Evolutionary conservation across 1,140 invertebrate genomes (phyloP), one percentile per base, ranked within the genome.

Genomic region (Chironomus striatipennis): DNA sequence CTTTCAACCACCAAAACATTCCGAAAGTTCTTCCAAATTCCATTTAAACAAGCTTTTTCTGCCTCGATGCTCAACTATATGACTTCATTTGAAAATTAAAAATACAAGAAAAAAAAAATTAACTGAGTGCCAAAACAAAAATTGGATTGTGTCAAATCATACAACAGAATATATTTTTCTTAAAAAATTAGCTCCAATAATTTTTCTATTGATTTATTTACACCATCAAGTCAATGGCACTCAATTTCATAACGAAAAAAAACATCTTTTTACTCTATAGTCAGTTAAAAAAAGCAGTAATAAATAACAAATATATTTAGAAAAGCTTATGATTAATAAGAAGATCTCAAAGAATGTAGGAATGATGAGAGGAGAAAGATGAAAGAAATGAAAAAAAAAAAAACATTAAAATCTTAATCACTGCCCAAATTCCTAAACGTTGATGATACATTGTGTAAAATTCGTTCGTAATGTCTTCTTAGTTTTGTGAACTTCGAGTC

Each of bases 381-480:
- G 47, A 15, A 4, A 57, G 12, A 57, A 57, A 57, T n/a, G n/a
- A 57, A 10, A 15, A 15, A 57, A 57, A 57, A 57, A 57, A 47
- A 47, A 10, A 47, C n/a, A 70, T 70, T 18, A 70, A 70, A 18
- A 17, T 70, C 65, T 18, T 18, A 70, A 70, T 70, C 65, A 70
- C 65, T 70, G 65, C 65, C 65, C 65, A 20, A 70, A 70, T 18
- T 20, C 20, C 65, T 70, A 70, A 70, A 70, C 65, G 20, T 20
- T 70, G 8, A 21, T 20, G 2, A 70, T 18, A 70, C n/a, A 70
- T 70, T 70, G 18, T 18, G 20, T 70, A 21, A 70, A 70, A 18
- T 70, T 70, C 18, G 17, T 18, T 17, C n/a, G 64, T 70, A 17
- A 70, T 18, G 18, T 21, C 65, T 70, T 70, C 20, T 70, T 57